Conservation (phyloP, 2,113 vertebrate species). For the Leptodactylus fuscus region DNA sequence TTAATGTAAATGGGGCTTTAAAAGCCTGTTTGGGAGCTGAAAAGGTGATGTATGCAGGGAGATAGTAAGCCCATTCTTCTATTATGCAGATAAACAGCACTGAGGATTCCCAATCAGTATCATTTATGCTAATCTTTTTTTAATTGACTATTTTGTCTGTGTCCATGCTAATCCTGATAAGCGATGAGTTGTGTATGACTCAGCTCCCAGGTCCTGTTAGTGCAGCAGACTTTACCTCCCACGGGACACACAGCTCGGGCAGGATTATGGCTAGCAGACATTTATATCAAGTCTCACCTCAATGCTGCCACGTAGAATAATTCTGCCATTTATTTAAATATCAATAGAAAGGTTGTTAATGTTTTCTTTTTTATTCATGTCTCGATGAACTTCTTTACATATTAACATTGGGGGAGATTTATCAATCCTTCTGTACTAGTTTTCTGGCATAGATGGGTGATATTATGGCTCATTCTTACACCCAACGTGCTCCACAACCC, state of each 20-base stretch:
- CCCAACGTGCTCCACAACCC: no score
- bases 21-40: background rate
- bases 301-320: background rate
- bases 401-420: no score
- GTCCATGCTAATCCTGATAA: slow-evolving; percentile 59
- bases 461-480: no score
- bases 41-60: slow-evolving; percentile 33
- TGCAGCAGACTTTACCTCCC: slow-evolving; percentile 47
- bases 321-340: background rate
- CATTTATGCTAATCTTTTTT: slow-evolving; percentile 61
- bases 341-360: background rate
- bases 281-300: slow-evolving; percentile 29
- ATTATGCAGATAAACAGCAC: slow-evolving; percentile 52
- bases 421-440: no score
- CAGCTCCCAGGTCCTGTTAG: slow-evolving; percentile 54
- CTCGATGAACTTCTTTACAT: background rate
- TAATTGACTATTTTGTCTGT: slow-evolving; percentile 61
- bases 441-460: no score
- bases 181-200: slow-evolving; percentile 56
- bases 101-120: slow-evolving; percentile 54
- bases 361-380: background rate
- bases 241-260: slow-evolving; percentile 28
- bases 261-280: slow-evolving; percentile 46
- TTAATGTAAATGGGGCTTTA: background rate
- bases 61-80: slow-evolving; percentile 33